phyloP scores from a whole-genome alignment of 2,113 vertebrate genomes.

The Thryonomys swinderianus region DNA sequence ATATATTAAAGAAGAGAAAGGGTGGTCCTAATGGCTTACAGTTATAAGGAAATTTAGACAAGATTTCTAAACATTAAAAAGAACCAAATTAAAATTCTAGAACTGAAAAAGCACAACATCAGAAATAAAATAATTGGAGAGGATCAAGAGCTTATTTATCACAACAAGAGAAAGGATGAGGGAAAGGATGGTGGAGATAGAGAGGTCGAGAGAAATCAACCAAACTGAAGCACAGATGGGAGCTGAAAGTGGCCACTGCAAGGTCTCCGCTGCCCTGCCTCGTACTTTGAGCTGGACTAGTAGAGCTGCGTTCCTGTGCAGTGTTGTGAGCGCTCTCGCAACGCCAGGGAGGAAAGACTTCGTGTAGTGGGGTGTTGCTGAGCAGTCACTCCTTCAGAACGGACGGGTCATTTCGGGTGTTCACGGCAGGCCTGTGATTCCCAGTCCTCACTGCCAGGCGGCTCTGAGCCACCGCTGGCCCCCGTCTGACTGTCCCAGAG shows the following conservation, averaged over 20 bases:
- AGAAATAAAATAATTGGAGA: conserved; percentile 11
- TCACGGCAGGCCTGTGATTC: background rate
- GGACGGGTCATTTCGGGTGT: background rate
- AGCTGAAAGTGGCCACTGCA: background rate
- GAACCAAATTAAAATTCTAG: background rate
- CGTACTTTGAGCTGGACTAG: background rate
- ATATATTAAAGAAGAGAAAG: background rate
- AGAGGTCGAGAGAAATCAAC: background rate
- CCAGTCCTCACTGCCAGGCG: background rate
- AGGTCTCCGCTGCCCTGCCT: background rate
- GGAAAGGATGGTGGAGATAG: background rate
- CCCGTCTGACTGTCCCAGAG: background rate
- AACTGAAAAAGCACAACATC: background rate
- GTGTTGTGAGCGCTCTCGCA: background rate
- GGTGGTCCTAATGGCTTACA: background rate
- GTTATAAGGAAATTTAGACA: conserved; percentile 5
- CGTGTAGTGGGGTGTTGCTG: background rate
- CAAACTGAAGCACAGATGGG: background rate
- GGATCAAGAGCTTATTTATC: background rate
- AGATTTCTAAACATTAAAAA: conserved; percentile 25
- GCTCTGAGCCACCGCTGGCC: background rate
- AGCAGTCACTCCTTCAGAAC: background rate
- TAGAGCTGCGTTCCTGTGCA: background rate
- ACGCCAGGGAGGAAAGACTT: background rate
- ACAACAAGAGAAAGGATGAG: background rate